Evolutionary conservation across 1,140 invertebrate genomes (phyloP), one percentile per base, ranked within the genome.

Genomic region (Dolichoris vasculosae): DNA sequence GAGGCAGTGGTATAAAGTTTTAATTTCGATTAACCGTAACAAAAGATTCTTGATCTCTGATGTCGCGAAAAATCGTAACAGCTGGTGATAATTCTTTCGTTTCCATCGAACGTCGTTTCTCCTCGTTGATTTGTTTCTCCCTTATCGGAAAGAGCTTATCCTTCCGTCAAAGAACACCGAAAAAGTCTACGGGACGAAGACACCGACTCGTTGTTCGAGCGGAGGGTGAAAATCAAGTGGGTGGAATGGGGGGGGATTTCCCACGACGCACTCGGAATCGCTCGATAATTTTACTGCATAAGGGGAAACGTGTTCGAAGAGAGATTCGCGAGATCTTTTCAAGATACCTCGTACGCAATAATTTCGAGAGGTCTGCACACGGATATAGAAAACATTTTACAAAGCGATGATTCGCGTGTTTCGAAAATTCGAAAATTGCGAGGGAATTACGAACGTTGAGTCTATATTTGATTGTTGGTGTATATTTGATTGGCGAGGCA

Each of bases 251-350:
- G 38, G 35, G 79, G 79, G 79, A 69, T 67, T 69, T 48, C 79
- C 63, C 79, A 40, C 48, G 40, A 48, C 59, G 38, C 51, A 59
- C 38, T 26, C 40, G 0, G 3, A 76, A 35, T 23, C 79, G 79
- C 63, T 81, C 79, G 63, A 81, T 81, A 81, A 67, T 48, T 81
- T 26, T 30, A 23, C 38, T 69, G 59, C 40, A 67, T 3, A 59
- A 26, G 38, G 79, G 35, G 30, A 23, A 32, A 32, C 6, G 38
- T n/a, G 32, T 35, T 79, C 11, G 20, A 26, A 20, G 38, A 73
- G 32, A 73, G 69, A 38, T 38, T 43, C 38, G 7, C 38, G 20
- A 20, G 43, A 59, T 59, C 26, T 59, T 46, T 26, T 26, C 23
- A 59, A 13, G 48, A 51, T 51, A 13, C 7, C 35, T 6, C 38